phyloP scores from a whole-genome alignment of 2,113 vertebrate species.

The Xiphophorus maculatus region DNA sequence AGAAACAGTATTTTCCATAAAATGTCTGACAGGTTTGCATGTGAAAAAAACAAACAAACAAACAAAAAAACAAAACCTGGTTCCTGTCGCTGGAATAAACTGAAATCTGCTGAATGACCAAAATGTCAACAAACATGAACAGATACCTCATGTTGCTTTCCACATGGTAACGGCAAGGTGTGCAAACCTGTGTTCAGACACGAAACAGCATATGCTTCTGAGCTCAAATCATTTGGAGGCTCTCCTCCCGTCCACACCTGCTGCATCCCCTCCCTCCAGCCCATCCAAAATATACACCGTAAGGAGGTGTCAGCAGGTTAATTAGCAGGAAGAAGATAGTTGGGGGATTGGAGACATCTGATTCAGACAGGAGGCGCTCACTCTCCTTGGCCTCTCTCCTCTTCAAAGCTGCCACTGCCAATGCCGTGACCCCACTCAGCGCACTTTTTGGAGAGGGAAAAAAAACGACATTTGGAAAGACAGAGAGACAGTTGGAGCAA shows the following conservation, averaged over 20 bases:
- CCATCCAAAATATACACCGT: slow-evolving; percentile 49
- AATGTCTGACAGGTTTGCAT: no score
- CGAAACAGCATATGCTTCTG: slow-evolving; percentile 7
- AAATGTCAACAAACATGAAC: neutral
- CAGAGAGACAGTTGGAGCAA: slow-evolving; percentile 30
- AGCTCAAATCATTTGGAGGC: slow-evolving; percentile 26
- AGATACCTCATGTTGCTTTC: neutral
- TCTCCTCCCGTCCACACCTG: slow-evolving; percentile 28
- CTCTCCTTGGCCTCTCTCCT: slow-evolving; percentile 60
- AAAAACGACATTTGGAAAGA: neutral
- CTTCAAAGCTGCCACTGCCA: slow-evolving; percentile 55
- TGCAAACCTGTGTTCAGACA: neutral
- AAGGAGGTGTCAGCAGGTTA: slow-evolving; percentile 74
- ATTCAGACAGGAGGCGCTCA: slow-evolving; percentile 57
- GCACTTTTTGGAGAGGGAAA: slow-evolving; percentile 39
- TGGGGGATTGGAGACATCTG: slow-evolving; percentile 39
- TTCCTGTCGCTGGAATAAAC: no score
- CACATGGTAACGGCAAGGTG: neutral
- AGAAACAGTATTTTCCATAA: no score
- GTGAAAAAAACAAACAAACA: no score
- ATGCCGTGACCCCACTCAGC: slow-evolving; percentile 59
- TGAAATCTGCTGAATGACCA: no score
- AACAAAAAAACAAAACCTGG: no score
- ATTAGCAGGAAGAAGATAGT: slow-evolving; percentile 77
- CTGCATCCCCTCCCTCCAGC: slow-evolving; percentile 14